Evolutionary conservation across 1,140 invertebrate species (phyloP).

Genomic region (Listronotus oregonensis): DNA sequence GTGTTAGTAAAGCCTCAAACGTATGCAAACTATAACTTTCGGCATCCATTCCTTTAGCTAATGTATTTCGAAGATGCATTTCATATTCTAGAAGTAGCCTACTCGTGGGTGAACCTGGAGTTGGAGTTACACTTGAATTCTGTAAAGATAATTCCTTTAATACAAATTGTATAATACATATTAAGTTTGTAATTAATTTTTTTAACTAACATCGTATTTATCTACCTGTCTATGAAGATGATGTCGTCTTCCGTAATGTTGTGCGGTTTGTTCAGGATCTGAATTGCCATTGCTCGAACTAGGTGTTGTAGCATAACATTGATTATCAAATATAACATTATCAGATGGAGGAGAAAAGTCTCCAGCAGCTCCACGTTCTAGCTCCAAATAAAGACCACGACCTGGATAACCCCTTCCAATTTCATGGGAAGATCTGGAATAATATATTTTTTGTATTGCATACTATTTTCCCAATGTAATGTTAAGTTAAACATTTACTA

Average conservation of each 20-base stretch:
- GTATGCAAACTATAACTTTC: conserved; percentile 93
- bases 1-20: conserved; percentile 88
- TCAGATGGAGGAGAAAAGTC: conserved; percentile 87
- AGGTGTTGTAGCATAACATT: conserved; percentile 90
- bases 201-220: background rate
- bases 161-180: no score
- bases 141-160: no score
- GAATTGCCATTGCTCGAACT: conserved; percentile 90
- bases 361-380: conserved; percentile 69
- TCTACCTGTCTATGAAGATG: conserved; percentile 60
- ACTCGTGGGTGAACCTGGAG: conserved; percentile 85
- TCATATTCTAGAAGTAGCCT: conserved; percentile 90
- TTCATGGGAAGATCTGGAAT: conserved; percentile 66
- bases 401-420: conserved; percentile 66
- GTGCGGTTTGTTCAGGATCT: conserved; percentile 76
- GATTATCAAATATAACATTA: conserved; percentile 91
- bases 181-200: background rate
- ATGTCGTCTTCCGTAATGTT: conserved; percentile 59
- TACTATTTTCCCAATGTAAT: no score
- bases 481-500: no score
- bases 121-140: conserved; percentile 63
- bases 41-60: conserved; percentile 93
- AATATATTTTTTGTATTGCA: conserved; percentile 28
- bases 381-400: conserved; percentile 79
- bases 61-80: conserved; percentile 90